These are phyloP conservation scores for Amphiprion clarkii DNA, from an alignment of 2,797 vertebrate species.

Conservation along the genomic window DNA sequence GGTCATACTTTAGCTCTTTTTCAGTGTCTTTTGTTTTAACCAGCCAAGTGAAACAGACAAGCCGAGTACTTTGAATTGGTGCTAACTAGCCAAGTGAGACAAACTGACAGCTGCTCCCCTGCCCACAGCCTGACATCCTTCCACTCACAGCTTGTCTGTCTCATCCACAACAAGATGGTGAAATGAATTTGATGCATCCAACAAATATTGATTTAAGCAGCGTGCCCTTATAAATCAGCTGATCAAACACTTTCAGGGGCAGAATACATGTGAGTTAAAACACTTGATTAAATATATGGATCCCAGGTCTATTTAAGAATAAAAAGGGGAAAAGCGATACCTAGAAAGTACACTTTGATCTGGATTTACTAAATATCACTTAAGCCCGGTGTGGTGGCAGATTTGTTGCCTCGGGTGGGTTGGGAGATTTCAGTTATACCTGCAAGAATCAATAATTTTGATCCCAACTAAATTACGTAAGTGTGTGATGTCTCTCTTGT, in stretches of 20 bases:
- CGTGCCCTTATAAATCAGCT: slow-evolving; percentile 7
- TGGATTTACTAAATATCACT: too few species aligned
- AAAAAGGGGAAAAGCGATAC: neutral
- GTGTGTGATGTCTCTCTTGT: too few species aligned
- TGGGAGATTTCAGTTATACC: too few species aligned
- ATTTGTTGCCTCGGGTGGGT: too few species aligned
- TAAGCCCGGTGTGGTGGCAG: too few species aligned
- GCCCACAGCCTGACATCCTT: slow-evolving; percentile 68
- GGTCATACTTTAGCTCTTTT: slow-evolving; percentile 31
- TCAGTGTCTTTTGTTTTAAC: slow-evolving; percentile 54
- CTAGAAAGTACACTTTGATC: neutral
- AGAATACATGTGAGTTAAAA: slow-evolving; percentile 7
- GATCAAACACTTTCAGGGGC: slow-evolving; percentile 5
- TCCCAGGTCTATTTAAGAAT: neutral
- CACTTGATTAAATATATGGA: neutral
- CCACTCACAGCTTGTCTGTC: slow-evolving; percentile 63
- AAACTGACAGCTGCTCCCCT: slow-evolving; percentile 75
- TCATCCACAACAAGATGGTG: slow-evolving; percentile 67
- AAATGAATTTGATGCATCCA: slow-evolving; percentile 58
- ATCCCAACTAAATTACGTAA: too few species aligned
- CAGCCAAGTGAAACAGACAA: slow-evolving; percentile 67
- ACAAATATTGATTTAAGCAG: slow-evolving; percentile 52
- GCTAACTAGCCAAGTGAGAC: slow-evolving; percentile 75
- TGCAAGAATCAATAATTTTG: too few species aligned
- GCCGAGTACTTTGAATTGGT: slow-evolving; percentile 66